Percentiles rank a stretch among this genome's conserved stretches.
phyloP scores from a whole-genome alignment of 1,140 invertebrate species.

The Drosophila gunungcola region DNA sequence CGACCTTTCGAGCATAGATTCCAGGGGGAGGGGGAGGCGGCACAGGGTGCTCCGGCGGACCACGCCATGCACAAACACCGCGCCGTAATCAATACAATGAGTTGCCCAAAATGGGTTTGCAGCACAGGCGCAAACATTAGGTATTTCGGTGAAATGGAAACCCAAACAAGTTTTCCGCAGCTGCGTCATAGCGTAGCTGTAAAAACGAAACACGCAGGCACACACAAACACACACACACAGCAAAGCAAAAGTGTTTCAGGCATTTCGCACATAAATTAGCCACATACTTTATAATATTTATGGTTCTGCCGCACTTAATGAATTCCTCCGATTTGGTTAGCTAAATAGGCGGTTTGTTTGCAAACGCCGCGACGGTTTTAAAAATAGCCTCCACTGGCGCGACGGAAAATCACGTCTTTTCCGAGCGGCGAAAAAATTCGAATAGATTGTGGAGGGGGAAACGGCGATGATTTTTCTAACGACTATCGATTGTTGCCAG shows the following conservation, averaged over 20 bases:
- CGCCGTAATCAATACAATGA: constrained; percentile 61
- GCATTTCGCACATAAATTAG: constrained; percentile 15
- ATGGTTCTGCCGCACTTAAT: constrained; percentile 31
- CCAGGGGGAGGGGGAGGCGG: neutral
- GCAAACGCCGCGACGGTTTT: constrained; percentile 39
- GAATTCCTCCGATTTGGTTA: constrained; percentile 23
- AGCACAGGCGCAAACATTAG: constrained; percentile 19
- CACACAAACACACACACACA: constrained; percentile 2
- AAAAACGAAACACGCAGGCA: constrained; percentile 27
- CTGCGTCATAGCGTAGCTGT: constrained; percentile 54
- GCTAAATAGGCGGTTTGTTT: constrained; percentile 25
- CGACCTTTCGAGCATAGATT: constrained; percentile 2
- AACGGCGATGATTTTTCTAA: too few species aligned
- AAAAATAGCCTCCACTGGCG: constrained; percentile 49
- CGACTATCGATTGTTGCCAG: too few species aligned
- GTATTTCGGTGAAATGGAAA: constrained; percentile 58
- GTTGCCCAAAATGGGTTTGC: constrained; percentile 29
- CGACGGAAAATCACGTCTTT: constrained; percentile 41
- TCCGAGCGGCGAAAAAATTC: constrained; percentile 29
- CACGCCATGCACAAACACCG: constrained; percentile 49
- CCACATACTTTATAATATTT: constrained; percentile 59
- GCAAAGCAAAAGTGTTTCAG: constrained; percentile 1
- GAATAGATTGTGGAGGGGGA: constrained; percentile 9
- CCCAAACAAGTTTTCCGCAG: constrained; percentile 72
- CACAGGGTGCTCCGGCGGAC: constrained; percentile 8